A percentile compares a stretch with the other conserved stretches of the same genome.
phyloP scores from a whole-genome alignment of 2,888 invertebrate genomes.

The Junonia oenone region DNA sequence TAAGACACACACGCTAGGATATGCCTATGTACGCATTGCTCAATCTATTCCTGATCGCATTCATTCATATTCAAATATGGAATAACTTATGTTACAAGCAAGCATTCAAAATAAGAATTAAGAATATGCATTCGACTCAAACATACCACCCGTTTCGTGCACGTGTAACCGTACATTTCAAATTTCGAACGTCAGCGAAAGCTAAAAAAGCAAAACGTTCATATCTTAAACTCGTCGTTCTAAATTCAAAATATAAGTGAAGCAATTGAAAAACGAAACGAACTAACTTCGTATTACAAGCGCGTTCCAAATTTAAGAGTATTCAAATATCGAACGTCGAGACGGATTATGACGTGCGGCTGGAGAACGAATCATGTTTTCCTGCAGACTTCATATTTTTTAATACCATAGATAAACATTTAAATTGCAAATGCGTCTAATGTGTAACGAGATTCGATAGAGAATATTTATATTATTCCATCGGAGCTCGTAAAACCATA shows the following conservation, averaged over 20 bases:
- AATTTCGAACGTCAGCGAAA: constrained; percentile 39
- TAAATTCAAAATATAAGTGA: constrained; percentile 76
- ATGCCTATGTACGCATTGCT: not conserved
- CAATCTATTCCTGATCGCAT: not conserved
- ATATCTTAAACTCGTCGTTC: constrained; percentile 64
- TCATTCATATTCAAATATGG: not conserved
- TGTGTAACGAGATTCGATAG: constrained; percentile 28
- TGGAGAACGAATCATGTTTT: constrained; percentile 43
- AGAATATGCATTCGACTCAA: too few relatives aligned
- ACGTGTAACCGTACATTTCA: constrained; percentile 25
- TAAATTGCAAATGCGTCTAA: constrained; percentile 50
- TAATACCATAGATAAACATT: constrained; percentile 32
- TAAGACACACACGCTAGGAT: not conserved
- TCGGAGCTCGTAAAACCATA: constrained; percentile 30
- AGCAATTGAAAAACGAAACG: constrained; percentile 78
- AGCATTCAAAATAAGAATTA: too few relatives aligned
- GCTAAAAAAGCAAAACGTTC: constrained; percentile 37
- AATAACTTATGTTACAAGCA: not conserved
- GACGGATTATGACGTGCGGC: constrained; percentile 65
- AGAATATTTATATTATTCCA: constrained; percentile 34
- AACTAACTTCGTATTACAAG: constrained; percentile 70
- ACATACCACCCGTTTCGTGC: constrained; percentile 7
- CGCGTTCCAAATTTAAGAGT: constrained; percentile 74
- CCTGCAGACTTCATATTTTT: constrained; percentile 30
- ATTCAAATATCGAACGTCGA: constrained; percentile 74